Evolutionary conservation across 2,113 vertebrate species (phyloP), one percentile per base, ranked within the genome.

Genomic region (Shinisaurus crocodilurus): DNA sequence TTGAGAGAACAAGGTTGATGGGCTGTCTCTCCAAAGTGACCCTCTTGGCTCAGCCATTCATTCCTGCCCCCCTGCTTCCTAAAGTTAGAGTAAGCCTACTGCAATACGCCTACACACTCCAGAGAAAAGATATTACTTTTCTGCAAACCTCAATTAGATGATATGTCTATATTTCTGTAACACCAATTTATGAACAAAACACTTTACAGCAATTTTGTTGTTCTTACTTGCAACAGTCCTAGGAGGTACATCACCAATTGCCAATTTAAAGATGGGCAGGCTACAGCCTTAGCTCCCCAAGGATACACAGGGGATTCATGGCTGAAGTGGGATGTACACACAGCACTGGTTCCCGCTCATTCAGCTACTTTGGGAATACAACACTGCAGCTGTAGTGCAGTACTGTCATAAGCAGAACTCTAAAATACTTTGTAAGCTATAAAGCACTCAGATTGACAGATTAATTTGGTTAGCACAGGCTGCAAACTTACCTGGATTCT

Each of bases 401-500:
- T 0, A 0, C 0, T 13, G 37, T 37, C 48, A 75, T 75, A 75
- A 86, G 48, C 9, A 87, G 34, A 54, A 79, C 27, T 23, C 54
- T 88, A 83, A 86, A 32, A 57, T 77, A 29, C 0, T 0, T 3
- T 12, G 12, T 37, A 9, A 54, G 72, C 27, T 65, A 74, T 1
- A 54, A 7, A 40, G 12, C 34, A 16, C 3, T 6, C 37, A 34
- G 25, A 29, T 7, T 60, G 54, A 63, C 72, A 63, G 25, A 37
- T 84, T 1, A 18, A 6, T n/a, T 48, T n/a, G 23, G 18, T 4
- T 45, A 37, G 63, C 25, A 5, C 0, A 54, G 57, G 29, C 10
- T 2, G n/a, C 9, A 72, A 63, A 2, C 76, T 96, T 95, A 99
- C 99, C 98, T 99, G 98, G 93, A 98, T 98, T 90, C 99, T 97